phyloP scores from a whole-genome alignment of 2,797 vertebrate species.

The Monodelphis domestica region DNA sequence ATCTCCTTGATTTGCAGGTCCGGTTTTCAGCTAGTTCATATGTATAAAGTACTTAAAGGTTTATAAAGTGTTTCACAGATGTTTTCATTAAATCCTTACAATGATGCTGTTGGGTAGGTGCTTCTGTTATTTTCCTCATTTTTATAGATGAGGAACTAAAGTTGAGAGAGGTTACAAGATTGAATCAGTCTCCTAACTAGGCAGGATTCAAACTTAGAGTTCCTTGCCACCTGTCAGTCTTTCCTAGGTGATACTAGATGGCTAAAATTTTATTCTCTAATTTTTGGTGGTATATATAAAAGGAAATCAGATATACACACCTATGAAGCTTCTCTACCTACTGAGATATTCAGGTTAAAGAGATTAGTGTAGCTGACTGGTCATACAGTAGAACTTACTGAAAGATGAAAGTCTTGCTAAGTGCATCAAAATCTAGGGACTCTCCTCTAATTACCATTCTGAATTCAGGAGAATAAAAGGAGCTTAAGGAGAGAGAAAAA shows the following conservation, averaged over 20 bases:
- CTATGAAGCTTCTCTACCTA: not conserved
- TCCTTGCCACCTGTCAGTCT: not conserved
- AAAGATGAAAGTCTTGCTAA: not conserved
- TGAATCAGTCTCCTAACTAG: not conserved
- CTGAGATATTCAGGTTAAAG: not conserved
- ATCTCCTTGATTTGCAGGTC: not conserved
- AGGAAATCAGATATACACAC: not conserved
- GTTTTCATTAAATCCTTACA: not conserved
- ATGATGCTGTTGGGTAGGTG: not conserved
- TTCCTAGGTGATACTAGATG: not conserved
- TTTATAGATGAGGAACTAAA: not conserved
- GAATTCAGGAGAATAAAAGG: not conserved
- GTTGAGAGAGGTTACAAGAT: not conserved
- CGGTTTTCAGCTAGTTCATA: not conserved
- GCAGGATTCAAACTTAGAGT: not conserved
- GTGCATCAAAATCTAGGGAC: not conserved
- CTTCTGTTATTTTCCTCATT: not conserved
- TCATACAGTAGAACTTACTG: conserved; percentile 31
- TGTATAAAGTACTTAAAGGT: not conserved
- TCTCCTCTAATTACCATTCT: not conserved
- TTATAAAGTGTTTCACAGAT: not conserved
- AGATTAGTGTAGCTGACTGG: not conserved
- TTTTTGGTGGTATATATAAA: conserved; percentile 11
- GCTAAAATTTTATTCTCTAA: conserved; percentile 5
- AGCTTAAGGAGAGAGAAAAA: conserved; percentile 14